A percentile compares a stretch with the other conserved stretches of the same genome.
phyloP scores from a whole-genome alignment of 2,113 vertebrate genomes.

The Bubalus kerabau region DNA sequence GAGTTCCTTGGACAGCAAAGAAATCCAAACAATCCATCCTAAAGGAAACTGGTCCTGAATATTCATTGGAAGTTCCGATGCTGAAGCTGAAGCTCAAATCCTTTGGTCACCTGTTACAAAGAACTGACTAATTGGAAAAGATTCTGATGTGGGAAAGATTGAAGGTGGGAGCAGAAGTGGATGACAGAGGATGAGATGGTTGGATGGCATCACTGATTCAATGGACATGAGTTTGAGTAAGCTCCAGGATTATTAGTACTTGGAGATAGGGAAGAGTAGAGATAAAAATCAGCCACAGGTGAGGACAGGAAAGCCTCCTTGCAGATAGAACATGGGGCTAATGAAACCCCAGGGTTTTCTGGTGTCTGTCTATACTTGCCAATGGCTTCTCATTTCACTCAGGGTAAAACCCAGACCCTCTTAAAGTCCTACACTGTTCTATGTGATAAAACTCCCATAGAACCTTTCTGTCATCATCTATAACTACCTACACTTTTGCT shows the following conservation, averaged over 20 bases:
- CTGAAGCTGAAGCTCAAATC: background rate
- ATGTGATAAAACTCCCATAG: background rate
- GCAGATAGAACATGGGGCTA: background rate
- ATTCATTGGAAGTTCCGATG: background rate
- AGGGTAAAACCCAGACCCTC: background rate
- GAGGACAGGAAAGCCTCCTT: background rate
- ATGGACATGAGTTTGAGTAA: background rate
- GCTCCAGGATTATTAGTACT: background rate
- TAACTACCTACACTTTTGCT: background rate
- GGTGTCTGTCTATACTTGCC: background rate
- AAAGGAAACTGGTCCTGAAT: background rate
- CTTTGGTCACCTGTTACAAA: background rate
- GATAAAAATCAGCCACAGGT: background rate
- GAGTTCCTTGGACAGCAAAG: background rate
- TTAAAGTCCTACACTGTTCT: background rate
- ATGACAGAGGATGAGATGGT: background rate
- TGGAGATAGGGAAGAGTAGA: background rate
- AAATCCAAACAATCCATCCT: background rate
- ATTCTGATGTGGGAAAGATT: background rate
- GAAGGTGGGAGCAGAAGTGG: background rate
- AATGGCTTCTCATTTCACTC: background rate
- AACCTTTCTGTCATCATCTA: background rate
- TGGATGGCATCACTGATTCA: background rate
- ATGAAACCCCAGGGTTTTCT: background rate
- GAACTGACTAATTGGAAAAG: background rate